phyloP scores from a whole-genome alignment of 2,888 invertebrate genomes.

The Drosophila meridionalis region DNA sequence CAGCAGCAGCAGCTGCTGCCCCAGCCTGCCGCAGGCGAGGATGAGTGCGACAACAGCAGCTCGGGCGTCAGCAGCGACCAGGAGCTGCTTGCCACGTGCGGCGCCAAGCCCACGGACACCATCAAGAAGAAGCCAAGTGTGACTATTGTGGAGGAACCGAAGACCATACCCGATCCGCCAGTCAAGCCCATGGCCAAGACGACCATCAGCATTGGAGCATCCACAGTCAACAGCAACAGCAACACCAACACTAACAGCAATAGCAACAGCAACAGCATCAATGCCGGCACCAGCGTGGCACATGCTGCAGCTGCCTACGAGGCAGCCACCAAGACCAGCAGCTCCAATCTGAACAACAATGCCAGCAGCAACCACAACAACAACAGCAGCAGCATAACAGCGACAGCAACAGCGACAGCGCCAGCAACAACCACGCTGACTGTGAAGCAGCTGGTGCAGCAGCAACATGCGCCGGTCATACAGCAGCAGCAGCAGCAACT shows the following conservation, averaged over 20 bases:
- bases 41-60: conserved; percentile 95
- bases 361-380: conserved; percentile 47
- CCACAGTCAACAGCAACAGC: conserved; percentile 5
- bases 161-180: conserved; percentile 74
- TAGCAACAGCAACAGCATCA: conserved; percentile 39
- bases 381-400: conserved; percentile 35
- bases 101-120: conserved; percentile 86
- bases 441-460: conserved; percentile 82
- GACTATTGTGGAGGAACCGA: conserved; percentile 81
- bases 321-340: conserved; percentile 49
- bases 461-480: conserved; percentile 81
- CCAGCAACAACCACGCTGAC: conserved; percentile 75
- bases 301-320: conserved; percentile 75
- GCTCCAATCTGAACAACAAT: conserved; percentile 52
- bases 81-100: conserved; percentile 85
- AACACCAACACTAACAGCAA: conserved; percentile 2
- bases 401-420: conserved; percentile 47
- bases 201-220: conserved; percentile 70
- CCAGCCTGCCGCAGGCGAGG: conserved; percentile 80
- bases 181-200: conserved; percentile 63
- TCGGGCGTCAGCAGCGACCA: conserved; percentile 95
- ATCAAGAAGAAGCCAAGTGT: conserved; percentile 84
- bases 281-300: conserved; percentile 56
- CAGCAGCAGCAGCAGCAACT: conserved; percentile 84
- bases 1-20: conserved; percentile 35